phyloP scores from a whole-genome alignment of 2,113 vertebrate genomes.

The Rousettus leschenaultii region DNA sequence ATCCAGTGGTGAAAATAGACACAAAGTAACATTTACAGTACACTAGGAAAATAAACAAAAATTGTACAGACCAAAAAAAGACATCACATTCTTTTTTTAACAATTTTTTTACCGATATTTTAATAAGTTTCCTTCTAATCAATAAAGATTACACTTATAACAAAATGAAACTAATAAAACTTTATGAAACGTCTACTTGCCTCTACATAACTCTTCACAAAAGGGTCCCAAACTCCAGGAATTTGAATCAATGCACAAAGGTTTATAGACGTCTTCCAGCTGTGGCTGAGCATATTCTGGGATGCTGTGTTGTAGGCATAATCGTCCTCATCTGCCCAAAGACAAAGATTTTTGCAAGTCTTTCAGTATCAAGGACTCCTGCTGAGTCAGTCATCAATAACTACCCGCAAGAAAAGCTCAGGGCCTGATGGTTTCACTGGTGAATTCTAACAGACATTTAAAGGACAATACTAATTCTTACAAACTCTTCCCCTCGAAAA shows the following conservation, averaged over 20 bases:
- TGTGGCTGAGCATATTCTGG: slow-evolving; percentile 84
- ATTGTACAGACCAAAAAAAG: not conserved
- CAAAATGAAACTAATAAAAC: not conserved
- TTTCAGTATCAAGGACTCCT: not conserved
- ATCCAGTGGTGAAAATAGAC: not conserved
- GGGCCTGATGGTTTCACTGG: not conserved
- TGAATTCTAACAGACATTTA: not conserved
- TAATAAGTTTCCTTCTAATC: not conserved
- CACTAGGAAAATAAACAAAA: not conserved
- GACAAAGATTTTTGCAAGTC: not conserved
- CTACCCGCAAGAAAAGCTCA: not conserved
- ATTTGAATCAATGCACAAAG: slow-evolving; percentile 85
- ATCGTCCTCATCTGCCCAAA: slow-evolving; percentile 75
- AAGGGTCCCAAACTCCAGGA: slow-evolving; percentile 95
- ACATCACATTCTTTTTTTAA: not conserved
- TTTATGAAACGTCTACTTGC: slow-evolving; percentile 78
- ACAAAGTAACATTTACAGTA: not conserved
- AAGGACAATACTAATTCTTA: not conserved
- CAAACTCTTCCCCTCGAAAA: not conserved
- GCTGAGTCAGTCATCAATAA: not conserved
- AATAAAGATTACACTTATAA: not conserved
- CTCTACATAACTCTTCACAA: slow-evolving; percentile 90
- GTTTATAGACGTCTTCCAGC: slow-evolving; percentile 88
- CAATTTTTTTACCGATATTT: not conserved
- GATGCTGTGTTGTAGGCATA: slow-evolving; percentile 64